Base-by-base conservation (phyloP, 2,888 invertebrate species). In the Agrilus mali region DNA sequence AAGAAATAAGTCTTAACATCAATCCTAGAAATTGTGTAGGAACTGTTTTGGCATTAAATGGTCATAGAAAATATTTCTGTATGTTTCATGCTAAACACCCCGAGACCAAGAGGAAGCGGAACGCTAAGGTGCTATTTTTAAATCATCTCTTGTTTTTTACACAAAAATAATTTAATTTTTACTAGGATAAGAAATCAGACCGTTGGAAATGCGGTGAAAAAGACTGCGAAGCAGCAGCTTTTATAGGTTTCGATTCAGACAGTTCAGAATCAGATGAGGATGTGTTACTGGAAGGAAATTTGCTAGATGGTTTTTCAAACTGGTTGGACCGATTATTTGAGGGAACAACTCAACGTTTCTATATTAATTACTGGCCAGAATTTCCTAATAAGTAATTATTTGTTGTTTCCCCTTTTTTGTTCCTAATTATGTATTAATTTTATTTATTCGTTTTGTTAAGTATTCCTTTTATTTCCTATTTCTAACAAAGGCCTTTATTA, bases 311-410 rank as follows among this genome's bases (percentile, higher is more conserved):
- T 1, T 74, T 98, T 43, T 84, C 90, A 42, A 90, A 90, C 69
- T 98, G 97, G 97, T 70, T 98, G 59, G 97, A 98, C 67, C 79
- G 94, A 17, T 71, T 98, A 50, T 95, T 97, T 64, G 97, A 97
- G 66, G 97, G 97, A 50, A 84, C 86, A 50, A 92, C 96, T 6
- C 87, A 90, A 64, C 83, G 95, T 54, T 96, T 95, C 70, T 86
- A 90, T 67, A 82, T 98, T 56, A 92, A 93, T 68, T 93, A 93
- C 68, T 98, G 97, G 97, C 97, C 97, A n/a, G 90, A 92, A 61
- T 92, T 89, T 74, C 82, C 83, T 52, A 80, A 82, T 60, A 86
- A 86, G 70, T 86, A 80, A 72, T 53, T 43, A 35, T 31, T 7
- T 33, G 16, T 39, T 4, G 20, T 13, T 4, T 37, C 8, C 4